These are phyloP conservation scores for Lycocerus yunnanus DNA, from an alignment of 2,888 invertebrate species.

Conservation along the genomic window DNA sequence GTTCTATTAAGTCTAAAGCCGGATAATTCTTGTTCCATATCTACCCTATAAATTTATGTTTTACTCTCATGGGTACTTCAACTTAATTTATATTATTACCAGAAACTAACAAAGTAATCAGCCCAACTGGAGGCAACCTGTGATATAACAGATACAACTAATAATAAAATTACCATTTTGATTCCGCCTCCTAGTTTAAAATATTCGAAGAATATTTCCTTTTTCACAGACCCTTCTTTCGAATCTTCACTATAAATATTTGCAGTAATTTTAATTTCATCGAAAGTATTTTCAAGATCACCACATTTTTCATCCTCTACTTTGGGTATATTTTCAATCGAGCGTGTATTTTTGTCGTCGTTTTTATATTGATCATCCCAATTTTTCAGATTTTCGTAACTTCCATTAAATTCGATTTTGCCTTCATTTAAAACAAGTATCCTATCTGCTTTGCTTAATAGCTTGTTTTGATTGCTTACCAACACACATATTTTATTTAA, in stretches of 20 bases:
- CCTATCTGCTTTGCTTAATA: slow-evolving; percentile 57
- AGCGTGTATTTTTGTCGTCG: neutral
- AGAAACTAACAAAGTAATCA: slow-evolving; percentile 40
- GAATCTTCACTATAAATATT: slow-evolving; percentile 41
- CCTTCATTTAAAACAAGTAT: slow-evolving; percentile 62
- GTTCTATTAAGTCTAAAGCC: neutral
- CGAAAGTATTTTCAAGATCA: neutral
- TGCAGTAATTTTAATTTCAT: slow-evolving; percentile 7
- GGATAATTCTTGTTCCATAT: neutral
- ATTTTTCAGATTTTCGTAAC: slow-evolving; percentile 48
- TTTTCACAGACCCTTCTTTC: slow-evolving; percentile 39
- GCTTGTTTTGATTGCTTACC: slow-evolving; percentile 69
- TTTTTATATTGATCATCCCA: slow-evolving; percentile 53
- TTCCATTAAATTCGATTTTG: slow-evolving; percentile 62
- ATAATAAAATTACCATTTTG: slow-evolving; percentile 29
- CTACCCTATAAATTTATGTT: neutral
- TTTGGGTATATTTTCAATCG: neutral
- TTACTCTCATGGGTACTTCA: neutral
- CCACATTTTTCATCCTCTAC: neutral
- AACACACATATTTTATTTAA: slow-evolving; percentile 62
- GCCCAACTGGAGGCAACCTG: slow-evolving; percentile 35
- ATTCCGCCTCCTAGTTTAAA: slow-evolving; percentile 40
- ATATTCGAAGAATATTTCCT: slow-evolving; percentile 40
- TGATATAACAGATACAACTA: slow-evolving; percentile 34
- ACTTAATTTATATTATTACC: slow-evolving; percentile 31